Conservation (phyloP, 1,140 invertebrate species). For the Panagrolaimus sp. region DNA sequence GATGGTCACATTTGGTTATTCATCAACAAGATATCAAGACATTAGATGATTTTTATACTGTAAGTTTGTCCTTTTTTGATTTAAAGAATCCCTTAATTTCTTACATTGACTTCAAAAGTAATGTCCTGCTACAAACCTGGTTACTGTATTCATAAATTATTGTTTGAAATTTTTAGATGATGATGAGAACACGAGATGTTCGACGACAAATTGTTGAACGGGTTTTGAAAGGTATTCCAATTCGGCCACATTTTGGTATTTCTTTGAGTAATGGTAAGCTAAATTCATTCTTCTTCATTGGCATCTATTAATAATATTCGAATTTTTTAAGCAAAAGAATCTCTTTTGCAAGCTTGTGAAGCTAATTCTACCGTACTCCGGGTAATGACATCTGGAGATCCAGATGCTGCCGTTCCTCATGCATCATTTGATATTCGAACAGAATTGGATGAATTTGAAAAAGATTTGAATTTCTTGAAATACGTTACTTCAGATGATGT, state of each 20-base stretch:
- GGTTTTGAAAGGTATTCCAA: slow-evolving; percentile 57
- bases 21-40: slow-evolving; percentile 43
- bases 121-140: too few species aligned
- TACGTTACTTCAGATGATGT: slow-evolving; percentile 58
- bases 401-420: slow-evolving; percentile 35
- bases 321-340: slow-evolving; percentile 46
- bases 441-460: slow-evolving; percentile 56
- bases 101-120: too few species aligned
- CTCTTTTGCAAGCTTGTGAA: slow-evolving; percentile 49
- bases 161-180: slow-evolving; percentile 28
- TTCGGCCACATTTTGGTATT: slow-evolving; percentile 53
- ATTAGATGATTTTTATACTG: slow-evolving; percentile 52
- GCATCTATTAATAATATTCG: too few species aligned
- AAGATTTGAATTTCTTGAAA: slow-evolving; percentile 54
- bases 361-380: slow-evolving; percentile 37
- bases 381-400: slow-evolving; percentile 36
- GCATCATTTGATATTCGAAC: slow-evolving; percentile 54
- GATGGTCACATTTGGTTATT: slow-evolving; percentile 59
- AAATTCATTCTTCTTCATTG: too few species aligned
- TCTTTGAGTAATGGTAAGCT: slow-evolving; percentile 54
- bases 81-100: too few species aligned
- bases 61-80: too few species aligned
- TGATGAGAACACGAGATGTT: slow-evolving; percentile 56
- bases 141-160: too few species aligned
- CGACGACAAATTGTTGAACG: slow-evolving; percentile 57